A percentile compares a stretch with the other conserved stretches of the same genome.
Evolutionary conservation across 2,113 vertebrate species (phyloP).

Genomic region (Solenodon paradoxus): DNA sequence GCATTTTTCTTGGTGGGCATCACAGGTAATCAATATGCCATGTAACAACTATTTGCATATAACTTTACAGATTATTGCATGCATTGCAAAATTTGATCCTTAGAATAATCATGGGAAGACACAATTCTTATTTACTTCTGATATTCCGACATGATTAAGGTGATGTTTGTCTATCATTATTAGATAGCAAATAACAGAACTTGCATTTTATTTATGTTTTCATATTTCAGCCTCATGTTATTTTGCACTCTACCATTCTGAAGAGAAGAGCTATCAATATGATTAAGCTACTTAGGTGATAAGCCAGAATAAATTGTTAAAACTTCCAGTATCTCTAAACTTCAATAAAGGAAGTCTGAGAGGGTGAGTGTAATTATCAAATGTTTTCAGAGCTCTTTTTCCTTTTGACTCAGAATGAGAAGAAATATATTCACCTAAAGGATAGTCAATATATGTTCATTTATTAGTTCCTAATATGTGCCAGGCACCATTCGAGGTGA

Average conservation of each 20-base stretch:
- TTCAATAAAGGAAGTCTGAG: background rate
- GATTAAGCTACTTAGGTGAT: background rate
- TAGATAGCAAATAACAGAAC: background rate
- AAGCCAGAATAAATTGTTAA: constrained; percentile 14
- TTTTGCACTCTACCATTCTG: background rate
- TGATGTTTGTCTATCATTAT: background rate
- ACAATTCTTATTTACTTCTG: background rate
- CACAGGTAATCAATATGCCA: background rate
- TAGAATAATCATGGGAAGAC: background rate
- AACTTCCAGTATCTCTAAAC: background rate
- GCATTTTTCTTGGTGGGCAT: background rate
- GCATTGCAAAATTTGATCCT: background rate
- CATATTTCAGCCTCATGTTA: background rate
- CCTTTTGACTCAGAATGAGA: background rate
- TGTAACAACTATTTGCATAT: background rate
- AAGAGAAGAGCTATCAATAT: background rate
- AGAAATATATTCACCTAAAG: background rate
- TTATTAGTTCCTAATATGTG: background rate
- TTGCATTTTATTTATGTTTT: constrained; percentile 15
- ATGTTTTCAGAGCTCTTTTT: background rate
- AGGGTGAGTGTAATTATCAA: background rate
- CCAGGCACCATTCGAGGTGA: background rate
- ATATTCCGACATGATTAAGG: background rate
- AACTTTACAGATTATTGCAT: background rate
- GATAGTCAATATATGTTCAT: background rate